These are phyloP conservation scores for Paramormyrops kingsleyae DNA, from an alignment of 2,113 vertebrate species.

Conservation along the genomic window DNA sequence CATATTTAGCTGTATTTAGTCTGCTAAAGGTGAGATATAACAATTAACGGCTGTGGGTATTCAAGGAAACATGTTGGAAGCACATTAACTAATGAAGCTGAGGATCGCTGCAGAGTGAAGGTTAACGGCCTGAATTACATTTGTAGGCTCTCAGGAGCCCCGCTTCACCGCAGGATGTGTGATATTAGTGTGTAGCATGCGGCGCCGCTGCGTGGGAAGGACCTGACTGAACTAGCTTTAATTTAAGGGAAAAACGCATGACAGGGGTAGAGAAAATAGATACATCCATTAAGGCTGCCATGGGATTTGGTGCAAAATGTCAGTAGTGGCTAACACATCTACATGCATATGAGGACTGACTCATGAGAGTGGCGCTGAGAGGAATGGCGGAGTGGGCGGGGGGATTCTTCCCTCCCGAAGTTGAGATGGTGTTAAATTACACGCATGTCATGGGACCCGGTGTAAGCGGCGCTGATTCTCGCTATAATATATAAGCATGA, in stretches of 20 bases:
- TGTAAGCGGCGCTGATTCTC: background rate
- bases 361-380: background rate
- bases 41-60: background rate
- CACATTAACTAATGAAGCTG: background rate
- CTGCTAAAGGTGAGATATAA: background rate
- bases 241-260: background rate
- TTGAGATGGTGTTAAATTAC: constrained; percentile 4
- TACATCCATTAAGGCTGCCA: background rate
- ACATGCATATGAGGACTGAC: background rate
- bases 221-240: background rate
- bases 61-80: background rate
- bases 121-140: background rate
- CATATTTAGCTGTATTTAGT: background rate
- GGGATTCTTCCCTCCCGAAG: background rate
- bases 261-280: background rate
- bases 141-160: background rate
- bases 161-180: background rate
- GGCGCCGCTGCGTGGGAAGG: background rate
- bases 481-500: background rate
- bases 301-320: background rate
- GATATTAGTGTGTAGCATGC: background rate
- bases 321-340: background rate
- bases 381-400: background rate
- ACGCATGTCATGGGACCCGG: background rate
- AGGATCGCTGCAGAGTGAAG: background rate